Evolutionary conservation across 1,140 invertebrate genomes (phyloP), one percentile per base, ranked within the genome.

Genomic region (Akabosia matsudoensis): DNA sequence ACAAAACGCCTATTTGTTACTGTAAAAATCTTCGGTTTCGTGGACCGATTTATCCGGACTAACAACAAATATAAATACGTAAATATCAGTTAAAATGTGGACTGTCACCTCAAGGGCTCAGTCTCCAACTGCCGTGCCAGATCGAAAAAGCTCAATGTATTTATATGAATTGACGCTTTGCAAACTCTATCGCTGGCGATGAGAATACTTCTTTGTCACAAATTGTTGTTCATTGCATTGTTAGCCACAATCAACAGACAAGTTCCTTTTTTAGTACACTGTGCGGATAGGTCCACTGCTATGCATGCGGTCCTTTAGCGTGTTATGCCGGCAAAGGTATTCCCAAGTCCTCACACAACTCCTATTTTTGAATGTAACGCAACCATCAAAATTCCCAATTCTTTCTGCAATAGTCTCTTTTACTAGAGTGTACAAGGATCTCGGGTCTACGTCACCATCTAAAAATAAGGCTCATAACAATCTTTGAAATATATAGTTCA

Each of bases 381-480:
- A 67, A 67, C 3, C n/a, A 30, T 30, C 61, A 30, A 67, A 67
- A 67, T 30, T 67, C 61, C 61, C 61, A 67, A 67, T 67, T 67
- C 26, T 67, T 67, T 24, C 61, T 16, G 30, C 30, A 67, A 67
- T 22, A 56, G n/a, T 16, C 13, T 24, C 7, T 56, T 3, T 56
- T 24, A 22, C 18, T 56, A 22, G 10, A 56, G 22, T 56, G 54
- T 56, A 24, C 24, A 56, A 13, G n/a, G 54, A 56, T 56, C 54
- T 22, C 13, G 14, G 54, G 14, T 13, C 54, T 45, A 56, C 54
- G 54, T 56, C 54, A 56, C 22, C 54, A 56, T 56, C 54, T 16
- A 3, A 56, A 56, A 24, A 24, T 10, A 7, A 45, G 7, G n/a
- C 37, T 45, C 37, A 7, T 45, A 45, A 45, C 18, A 45, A 45